Conservation (phyloP, 2,888 invertebrate species). For the Lasioglossum leucozonium region DNA sequence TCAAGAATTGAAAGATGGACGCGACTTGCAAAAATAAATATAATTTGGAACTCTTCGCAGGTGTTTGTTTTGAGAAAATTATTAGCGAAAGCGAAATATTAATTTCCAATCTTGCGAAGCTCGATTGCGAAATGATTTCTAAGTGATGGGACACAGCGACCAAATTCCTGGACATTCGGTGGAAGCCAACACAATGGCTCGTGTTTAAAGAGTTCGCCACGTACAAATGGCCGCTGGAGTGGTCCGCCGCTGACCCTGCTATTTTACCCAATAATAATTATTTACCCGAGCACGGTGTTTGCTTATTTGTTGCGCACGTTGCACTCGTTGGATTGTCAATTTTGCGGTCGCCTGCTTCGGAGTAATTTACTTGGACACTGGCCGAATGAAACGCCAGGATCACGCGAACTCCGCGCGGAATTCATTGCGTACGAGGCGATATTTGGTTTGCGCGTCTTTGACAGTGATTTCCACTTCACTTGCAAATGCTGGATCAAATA, state of each 20-base stretch:
- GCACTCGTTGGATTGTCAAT: constrained; percentile 4
- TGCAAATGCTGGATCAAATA: background rate
- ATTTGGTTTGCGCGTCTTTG: background rate
- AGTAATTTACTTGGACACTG: constrained; percentile 2
- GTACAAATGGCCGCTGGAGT: constrained; percentile 47
- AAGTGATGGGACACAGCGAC: background rate
- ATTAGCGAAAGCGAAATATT: background rate
- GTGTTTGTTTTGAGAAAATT: background rate
- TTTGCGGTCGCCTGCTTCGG: background rate
- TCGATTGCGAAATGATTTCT: background rate
- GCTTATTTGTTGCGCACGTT: constrained; percentile 19
- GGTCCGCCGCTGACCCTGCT: constrained; percentile 22
- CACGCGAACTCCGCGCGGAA: background rate
- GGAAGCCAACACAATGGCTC: constrained; percentile 3
- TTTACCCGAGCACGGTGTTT: constrained; percentile 33
- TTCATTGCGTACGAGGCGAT: background rate
- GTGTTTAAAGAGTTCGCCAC: constrained; percentile 52
- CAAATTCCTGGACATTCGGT: background rate
- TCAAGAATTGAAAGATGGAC: no score
- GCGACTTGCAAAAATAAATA: no score
- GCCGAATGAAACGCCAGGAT: background rate
- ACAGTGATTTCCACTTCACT: background rate
- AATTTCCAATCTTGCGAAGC: background rate
- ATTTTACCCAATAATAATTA: constrained; percentile 45
- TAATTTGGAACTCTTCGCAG: background rate